Evolutionary conservation across 2,113 vertebrate genomes (phyloP).

Genomic region (rabbit (Oryctolagus cuniculus)): DNA sequence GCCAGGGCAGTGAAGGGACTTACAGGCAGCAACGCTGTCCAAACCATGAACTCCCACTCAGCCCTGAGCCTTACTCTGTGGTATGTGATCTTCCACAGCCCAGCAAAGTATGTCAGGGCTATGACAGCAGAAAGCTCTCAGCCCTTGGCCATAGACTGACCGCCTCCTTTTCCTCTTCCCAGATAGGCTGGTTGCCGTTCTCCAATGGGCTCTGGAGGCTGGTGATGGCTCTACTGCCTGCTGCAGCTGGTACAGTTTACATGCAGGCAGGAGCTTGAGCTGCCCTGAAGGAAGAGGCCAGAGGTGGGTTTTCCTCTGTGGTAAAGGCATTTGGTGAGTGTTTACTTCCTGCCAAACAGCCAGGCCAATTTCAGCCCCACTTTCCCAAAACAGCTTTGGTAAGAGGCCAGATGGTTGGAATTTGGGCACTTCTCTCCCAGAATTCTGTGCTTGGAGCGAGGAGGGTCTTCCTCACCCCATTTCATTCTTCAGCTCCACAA

Average conservation of each 20-base stretch:
- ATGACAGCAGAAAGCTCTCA: not conserved
- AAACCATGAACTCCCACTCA: not conserved
- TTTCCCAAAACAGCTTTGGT: constrained; percentile 63
- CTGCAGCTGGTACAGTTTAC: constrained; percentile 56
- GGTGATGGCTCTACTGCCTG: constrained; percentile 57
- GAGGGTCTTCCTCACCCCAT: constrained; percentile 38
- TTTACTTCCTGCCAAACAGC: constrained; percentile 65
- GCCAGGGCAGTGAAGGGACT: constrained; percentile 12
- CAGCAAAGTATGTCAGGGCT: not conserved
- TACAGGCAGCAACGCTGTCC: constrained; percentile 23
- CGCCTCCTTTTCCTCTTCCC: constrained; percentile 57
- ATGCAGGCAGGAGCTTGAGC: constrained; percentile 60
- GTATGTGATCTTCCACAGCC: constrained; percentile 15
- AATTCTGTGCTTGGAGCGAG: constrained; percentile 52
- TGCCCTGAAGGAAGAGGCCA: constrained; percentile 65
- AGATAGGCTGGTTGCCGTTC: constrained; percentile 37
- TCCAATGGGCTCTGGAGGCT: constrained; percentile 24
- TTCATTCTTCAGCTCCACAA: constrained; percentile 25
- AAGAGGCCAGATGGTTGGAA: constrained; percentile 39
- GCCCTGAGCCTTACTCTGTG: not conserved
- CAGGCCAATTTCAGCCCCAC: constrained; percentile 50
- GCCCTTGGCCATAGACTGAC: not conserved
- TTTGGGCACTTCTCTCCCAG: constrained; percentile 44
- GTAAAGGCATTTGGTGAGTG: constrained; percentile 81
- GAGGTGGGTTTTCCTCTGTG: constrained; percentile 33